Conservation (phyloP, 2,113 vertebrate species). For the Sapayoa aenigma region DNA sequence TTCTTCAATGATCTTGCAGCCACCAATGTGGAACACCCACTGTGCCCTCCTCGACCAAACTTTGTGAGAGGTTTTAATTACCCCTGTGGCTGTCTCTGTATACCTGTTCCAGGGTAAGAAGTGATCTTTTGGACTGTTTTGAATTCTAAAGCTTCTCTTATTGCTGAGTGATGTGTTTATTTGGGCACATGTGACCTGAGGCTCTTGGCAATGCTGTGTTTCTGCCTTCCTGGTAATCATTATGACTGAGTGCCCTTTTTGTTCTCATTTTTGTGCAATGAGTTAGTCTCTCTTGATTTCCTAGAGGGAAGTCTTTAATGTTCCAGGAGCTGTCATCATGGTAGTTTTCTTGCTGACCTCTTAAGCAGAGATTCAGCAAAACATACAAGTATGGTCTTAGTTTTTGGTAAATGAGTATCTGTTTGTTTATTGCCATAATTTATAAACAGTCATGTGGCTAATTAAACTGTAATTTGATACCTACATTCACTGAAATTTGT, state of each 20-base stretch:
- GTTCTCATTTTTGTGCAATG: background rate
- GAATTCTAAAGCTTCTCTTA: background rate
- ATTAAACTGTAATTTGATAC: background rate
- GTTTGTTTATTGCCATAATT: background rate
- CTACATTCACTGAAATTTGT: background rate
- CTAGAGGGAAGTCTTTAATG: background rate
- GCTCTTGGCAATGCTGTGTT: background rate
- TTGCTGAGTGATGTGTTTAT: background rate
- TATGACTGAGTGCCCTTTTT: background rate
- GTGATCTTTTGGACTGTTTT: background rate
- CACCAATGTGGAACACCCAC: constrained; percentile 80
- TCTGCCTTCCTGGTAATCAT: background rate
- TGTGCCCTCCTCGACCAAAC: constrained; percentile 80
- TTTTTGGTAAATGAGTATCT: background rate
- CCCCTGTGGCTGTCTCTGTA: constrained; percentile 89
- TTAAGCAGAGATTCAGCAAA: background rate
- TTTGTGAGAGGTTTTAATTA: constrained; percentile 91
- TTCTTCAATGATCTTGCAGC: constrained; percentile 71
- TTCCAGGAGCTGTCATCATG: background rate
- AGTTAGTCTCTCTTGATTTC: background rate
- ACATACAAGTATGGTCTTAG: background rate
- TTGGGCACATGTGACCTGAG: background rate
- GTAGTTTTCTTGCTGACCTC: background rate
- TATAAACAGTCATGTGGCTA: background rate
- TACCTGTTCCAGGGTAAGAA: constrained; percentile 88